phyloP scores from a whole-genome alignment of 1,140 invertebrate species.

The Caenorhabditis brenneri region DNA sequence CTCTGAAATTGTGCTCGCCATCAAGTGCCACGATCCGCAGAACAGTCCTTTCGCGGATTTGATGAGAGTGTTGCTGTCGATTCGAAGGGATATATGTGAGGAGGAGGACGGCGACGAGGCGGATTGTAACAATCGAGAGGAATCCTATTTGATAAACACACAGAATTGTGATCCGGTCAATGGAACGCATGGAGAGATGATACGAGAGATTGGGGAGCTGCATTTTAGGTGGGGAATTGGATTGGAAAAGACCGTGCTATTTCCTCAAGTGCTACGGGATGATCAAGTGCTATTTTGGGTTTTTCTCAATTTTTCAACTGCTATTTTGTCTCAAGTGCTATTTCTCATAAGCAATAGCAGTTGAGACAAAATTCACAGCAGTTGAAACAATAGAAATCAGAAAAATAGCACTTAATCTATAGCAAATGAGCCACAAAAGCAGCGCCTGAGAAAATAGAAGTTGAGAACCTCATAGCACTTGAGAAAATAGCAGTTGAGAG shows the following conservation, averaged over 20 bases:
- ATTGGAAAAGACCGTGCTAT: too few relatives aligned
- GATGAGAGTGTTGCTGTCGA: constrained; percentile 41
- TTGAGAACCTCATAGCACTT: too few relatives aligned
- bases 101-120: constrained; percentile 55
- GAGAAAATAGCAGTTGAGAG: too few relatives aligned
- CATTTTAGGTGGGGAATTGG: not conserved
- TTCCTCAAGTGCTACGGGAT: too few relatives aligned
- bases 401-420: too few relatives aligned
- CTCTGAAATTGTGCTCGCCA: constrained; percentile 47
- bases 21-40: constrained; percentile 49
- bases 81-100: constrained; percentile 43
- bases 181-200: constrained; percentile 36
- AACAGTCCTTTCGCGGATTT: constrained; percentile 44
- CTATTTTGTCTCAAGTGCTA: too few relatives aligned
- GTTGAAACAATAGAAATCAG: too few relatives aligned
- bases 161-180: constrained; percentile 44
- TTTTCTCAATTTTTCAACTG: too few relatives aligned
- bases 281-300: too few relatives aligned
- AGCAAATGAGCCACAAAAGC: too few relatives aligned
- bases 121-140: constrained; percentile 37
- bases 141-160: constrained; percentile 18
- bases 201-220: constrained; percentile 40
- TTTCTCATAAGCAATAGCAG: not conserved
- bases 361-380: not conserved
- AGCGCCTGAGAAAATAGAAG: too few relatives aligned